Percentiles rank a stretch among this genome's conserved stretches.
phyloP scores from a whole-genome alignment of 2,113 vertebrate genomes.

The Thryonomys swinderianus region DNA sequence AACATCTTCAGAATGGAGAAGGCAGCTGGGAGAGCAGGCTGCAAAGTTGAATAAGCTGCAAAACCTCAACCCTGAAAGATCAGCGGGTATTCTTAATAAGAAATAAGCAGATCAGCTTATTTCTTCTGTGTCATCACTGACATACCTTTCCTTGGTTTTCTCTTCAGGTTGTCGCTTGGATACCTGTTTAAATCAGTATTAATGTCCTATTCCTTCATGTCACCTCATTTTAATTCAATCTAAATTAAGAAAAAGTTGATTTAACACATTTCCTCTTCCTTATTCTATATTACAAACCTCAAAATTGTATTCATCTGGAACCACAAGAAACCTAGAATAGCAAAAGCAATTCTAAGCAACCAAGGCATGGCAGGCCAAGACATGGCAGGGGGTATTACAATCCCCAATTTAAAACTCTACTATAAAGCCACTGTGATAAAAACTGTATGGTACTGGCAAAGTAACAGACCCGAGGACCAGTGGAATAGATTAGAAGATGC shows the following conservation, averaged over 20 bases:
- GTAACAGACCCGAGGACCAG: too few relatives aligned
- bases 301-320: slow-evolving; percentile 3
- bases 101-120: neutral
- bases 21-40: neutral
- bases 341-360: too few relatives aligned
- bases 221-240: slow-evolving; percentile 45
- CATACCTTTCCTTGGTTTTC: neutral
- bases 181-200: slow-evolving; percentile 36
- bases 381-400: too few relatives aligned
- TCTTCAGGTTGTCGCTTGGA: neutral
- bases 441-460: too few relatives aligned
- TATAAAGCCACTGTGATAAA: too few relatives aligned
- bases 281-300: slow-evolving; percentile 30
- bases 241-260: slow-evolving; percentile 25
- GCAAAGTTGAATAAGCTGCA: neutral
- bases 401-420: too few relatives aligned
- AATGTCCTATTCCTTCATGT: neutral
- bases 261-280: neutral
- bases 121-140: neutral
- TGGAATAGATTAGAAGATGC: too few relatives aligned
- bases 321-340: too few relatives aligned
- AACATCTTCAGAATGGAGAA: neutral
- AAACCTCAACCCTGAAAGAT: neutral
- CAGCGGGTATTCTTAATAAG: neutral
- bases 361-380: too few relatives aligned